Conservation (phyloP, 2,888 invertebrate genomes). For the Brachycybe producta region DNA sequence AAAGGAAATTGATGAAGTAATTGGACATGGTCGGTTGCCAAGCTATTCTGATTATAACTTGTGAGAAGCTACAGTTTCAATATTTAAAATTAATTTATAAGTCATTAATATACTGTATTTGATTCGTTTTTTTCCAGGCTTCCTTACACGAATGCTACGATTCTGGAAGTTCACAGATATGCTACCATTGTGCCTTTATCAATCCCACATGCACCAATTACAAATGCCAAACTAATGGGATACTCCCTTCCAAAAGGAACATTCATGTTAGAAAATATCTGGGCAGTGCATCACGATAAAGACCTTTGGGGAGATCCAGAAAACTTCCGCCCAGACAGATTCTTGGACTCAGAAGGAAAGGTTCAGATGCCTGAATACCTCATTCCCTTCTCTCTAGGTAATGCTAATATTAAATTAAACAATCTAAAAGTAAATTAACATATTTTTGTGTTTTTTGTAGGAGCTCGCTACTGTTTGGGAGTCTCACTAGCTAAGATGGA, state of each 20-base stretch:
- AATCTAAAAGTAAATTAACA: too few relatives aligned
- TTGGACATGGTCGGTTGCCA: conserved; percentile 2
- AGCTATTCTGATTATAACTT: conserved; percentile 1
- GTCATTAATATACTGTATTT: neutral
- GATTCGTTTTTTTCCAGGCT: neutral
- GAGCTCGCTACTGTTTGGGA: too few relatives aligned
- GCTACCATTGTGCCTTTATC: neutral
- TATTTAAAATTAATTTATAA: too few relatives aligned
- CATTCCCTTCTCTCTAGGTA: neutral
- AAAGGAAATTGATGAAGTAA: conserved; percentile 3
- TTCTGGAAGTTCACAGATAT: neutral
- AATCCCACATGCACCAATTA: neutral
- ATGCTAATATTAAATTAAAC: too few relatives aligned
- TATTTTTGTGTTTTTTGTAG: too few relatives aligned
- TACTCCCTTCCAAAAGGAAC: neutral
- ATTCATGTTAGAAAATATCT: neutral
- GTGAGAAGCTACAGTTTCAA: too few relatives aligned
- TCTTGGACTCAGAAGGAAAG: neutral
- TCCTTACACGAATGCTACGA: neutral
- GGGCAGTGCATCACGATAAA: neutral
- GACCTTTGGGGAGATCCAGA: neutral
- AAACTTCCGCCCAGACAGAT: neutral
- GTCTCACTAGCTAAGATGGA: conserved; percentile 4
- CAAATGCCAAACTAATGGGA: neutral
- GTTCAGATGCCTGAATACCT: neutral